These are phyloP conservation scores for Maccullochella peelii DNA, from an alignment of 2,113 vertebrate species.

Conservation along the genomic window DNA sequence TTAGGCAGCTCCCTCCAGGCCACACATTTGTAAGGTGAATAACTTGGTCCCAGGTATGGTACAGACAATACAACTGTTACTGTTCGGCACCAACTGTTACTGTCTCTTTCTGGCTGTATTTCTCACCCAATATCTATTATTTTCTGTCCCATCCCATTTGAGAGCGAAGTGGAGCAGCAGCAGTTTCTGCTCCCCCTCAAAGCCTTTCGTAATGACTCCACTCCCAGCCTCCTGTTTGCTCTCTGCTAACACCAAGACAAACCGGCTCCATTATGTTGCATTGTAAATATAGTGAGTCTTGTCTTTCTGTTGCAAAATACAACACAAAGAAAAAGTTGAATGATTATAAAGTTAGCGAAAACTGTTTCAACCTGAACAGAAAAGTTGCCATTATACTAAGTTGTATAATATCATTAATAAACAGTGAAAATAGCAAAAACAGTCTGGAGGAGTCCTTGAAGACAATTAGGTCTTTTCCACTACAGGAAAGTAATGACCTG, in stretches of 20 bases:
- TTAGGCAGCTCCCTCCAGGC: not conserved
- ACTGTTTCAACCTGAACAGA: not conserved
- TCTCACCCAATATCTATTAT: conserved; percentile 5
- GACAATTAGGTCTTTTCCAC: not conserved
- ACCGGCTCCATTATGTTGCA: not conserved
- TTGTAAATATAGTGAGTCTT: not conserved
- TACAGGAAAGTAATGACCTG: not conserved
- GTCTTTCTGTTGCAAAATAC: not conserved
- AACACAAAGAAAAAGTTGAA: not conserved
- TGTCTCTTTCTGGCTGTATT: not conserved
- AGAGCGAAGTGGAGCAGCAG: not conserved
- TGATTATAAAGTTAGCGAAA: not conserved
- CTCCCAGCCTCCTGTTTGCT: conserved; percentile 8
- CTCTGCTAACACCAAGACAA: not conserved
- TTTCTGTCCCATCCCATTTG: not conserved
- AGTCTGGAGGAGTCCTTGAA: not conserved
- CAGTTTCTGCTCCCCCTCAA: not conserved
- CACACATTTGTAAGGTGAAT: conserved; percentile 13
- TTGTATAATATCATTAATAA: not conserved
- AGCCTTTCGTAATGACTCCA: conserved; percentile 7
- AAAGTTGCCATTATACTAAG: not conserved
- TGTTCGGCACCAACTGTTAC: not conserved
- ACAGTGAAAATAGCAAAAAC: not conserved
- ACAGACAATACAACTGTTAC: not conserved
- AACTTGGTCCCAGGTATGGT: not conserved